A percentile compares a stretch with the other conserved stretches of the same genome.
Evolutionary conservation across 2,797 vertebrate genomes (phyloP).

Genomic region (Picus viridis): DNA sequence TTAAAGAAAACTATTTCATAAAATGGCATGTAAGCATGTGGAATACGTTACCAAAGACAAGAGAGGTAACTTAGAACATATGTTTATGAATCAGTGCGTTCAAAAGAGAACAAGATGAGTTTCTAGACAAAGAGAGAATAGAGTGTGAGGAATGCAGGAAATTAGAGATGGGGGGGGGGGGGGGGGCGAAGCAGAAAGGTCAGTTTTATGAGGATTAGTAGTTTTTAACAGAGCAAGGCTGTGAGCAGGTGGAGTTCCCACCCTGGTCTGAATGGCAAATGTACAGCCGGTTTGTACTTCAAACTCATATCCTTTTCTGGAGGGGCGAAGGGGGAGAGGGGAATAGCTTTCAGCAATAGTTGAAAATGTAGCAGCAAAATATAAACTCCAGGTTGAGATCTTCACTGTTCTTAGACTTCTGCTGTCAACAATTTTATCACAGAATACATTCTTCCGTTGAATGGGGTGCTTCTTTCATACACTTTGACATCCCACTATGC

Average conservation of each 20-base stretch:
- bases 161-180: background rate
- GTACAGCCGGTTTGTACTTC: constrained; percentile 4
- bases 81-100: constrained; percentile 66
- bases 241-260: constrained; percentile 75
- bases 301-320: background rate
- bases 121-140: constrained; percentile 68
- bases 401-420: background rate
- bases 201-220: constrained; percentile 71
- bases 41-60: constrained; percentile 75
- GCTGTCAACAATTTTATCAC: background rate
- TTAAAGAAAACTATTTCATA: constrained; percentile 74
- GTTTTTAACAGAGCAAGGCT: constrained; percentile 67
- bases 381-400: background rate
- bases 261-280: constrained; percentile 32
- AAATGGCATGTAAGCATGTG: constrained; percentile 71
- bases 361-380: background rate
- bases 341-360: background rate
- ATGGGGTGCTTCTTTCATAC: background rate
- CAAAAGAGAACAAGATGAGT: constrained; percentile 65
- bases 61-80: constrained; percentile 77
- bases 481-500: background rate
- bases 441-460: background rate
- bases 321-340: background rate
- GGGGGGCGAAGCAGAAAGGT: constrained; percentile 52
- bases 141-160: constrained; percentile 65